Conservation (phyloP, 2,113 vertebrate genomes). For the Varanus salvator region DNA sequence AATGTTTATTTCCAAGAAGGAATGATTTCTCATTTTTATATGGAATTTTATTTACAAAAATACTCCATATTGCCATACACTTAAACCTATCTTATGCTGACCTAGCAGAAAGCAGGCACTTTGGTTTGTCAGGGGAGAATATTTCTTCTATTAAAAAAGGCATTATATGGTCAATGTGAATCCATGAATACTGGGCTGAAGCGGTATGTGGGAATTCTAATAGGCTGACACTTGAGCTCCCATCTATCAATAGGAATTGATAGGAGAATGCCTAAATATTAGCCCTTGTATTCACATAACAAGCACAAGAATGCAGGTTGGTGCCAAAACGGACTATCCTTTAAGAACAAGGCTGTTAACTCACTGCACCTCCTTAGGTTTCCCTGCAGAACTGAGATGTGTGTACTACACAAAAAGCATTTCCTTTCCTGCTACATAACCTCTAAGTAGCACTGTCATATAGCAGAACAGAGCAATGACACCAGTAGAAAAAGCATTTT, state of each 20-base stretch:
- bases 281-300: neutral
- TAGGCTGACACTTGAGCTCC: neutral
- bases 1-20: rapidly evolving
- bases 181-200: neutral
- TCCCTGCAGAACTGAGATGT: too few species aligned
- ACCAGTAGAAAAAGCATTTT: too few species aligned
- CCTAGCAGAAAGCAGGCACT: rapidly evolving
- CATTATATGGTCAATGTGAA: neutral
- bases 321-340: too few species aligned
- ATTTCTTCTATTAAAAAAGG: neutral
- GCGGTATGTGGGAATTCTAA: neutral
- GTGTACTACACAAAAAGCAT: too few species aligned
- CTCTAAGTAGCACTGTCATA: too few species aligned
- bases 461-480: too few species aligned
- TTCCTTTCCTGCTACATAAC: too few species aligned
- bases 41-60: neutral
- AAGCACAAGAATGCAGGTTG: neutral
- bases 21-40: rapidly evolving
- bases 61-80: neutral
- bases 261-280: neutral
- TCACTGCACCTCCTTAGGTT: too few species aligned
- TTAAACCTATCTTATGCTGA: rapidly evolving
- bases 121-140: rapidly evolving
- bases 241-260: neutral
- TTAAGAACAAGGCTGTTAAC: too few species aligned